Conservation (phyloP, 2,113 vertebrate genomes). For the Campylomormyrus tamandua region DNA sequence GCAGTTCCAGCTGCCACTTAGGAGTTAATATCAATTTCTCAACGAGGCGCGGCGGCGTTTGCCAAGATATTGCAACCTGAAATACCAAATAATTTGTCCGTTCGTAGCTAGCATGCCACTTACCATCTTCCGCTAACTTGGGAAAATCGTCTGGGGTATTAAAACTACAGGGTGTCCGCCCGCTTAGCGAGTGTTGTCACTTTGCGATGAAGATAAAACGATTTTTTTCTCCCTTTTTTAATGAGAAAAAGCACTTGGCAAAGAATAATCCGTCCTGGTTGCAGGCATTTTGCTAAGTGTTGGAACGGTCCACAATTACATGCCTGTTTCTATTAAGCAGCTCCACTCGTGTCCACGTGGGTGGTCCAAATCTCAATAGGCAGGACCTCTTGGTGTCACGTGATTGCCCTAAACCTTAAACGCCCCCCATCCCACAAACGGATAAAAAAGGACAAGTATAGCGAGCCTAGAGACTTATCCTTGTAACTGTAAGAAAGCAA, state of each 20-base stretch:
- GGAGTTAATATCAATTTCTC: constrained; percentile 31
- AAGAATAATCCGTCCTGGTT: constrained; percentile 59
- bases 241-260: constrained; percentile 50
- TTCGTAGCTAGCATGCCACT: constrained; percentile 34
- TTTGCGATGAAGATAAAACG: constrained; percentile 31
- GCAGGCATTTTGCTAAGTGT: constrained; percentile 68
- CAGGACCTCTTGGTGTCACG: constrained; percentile 74
- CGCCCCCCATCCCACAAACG: constrained; percentile 10
- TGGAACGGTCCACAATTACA: constrained; percentile 71
- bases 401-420: constrained; percentile 52
- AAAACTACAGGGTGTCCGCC: constrained; percentile 29
- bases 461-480: constrained; percentile 14
- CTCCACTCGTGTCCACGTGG: constrained; percentile 73
- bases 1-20: constrained; percentile 19
- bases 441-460: constrained; percentile 17
- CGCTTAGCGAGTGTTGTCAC: constrained; percentile 24
- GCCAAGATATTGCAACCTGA: constrained; percentile 40
- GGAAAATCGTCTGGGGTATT: constrained; percentile 37
- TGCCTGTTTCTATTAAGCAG: constrained; percentile 78
- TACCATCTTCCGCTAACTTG: constrained; percentile 51
- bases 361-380: constrained; percentile 76
- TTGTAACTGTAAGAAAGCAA: constrained; percentile 15
- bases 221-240: constrained; percentile 29
- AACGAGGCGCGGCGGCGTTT: constrained; percentile 28
- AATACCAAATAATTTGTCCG: constrained; percentile 24